Percentiles rank a stretch among this genome's conserved stretches.
Evolutionary conservation across 2,888 invertebrate species (phyloP).

Genomic region (Drosophila pegasa): DNA sequence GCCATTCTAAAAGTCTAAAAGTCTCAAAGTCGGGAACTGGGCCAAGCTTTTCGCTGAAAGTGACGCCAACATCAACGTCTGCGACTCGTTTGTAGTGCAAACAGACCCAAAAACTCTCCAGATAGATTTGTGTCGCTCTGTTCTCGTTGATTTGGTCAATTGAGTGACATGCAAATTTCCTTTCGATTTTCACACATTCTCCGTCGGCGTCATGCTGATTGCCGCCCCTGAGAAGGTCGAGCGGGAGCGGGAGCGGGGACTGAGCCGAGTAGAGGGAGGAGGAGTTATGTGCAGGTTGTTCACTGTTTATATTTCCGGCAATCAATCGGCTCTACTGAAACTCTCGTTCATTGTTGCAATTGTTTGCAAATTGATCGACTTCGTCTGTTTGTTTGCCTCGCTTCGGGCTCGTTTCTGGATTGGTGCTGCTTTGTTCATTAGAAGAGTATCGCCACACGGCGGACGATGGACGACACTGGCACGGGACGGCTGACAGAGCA

Average conservation of each 20-base stretch:
- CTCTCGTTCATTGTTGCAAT: constrained; percentile 60
- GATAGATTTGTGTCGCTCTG: constrained; percentile 53
- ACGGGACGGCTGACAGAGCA: constrained; percentile 24
- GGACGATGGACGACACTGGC: neutral
- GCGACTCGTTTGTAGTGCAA: constrained; percentile 65
- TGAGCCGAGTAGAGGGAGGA: constrained; percentile 27
- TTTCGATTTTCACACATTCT: constrained; percentile 75
- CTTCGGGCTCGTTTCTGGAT: constrained; percentile 30
- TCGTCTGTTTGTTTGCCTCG: constrained; percentile 41
- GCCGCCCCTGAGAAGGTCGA: constrained; percentile 53
- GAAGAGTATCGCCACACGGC: constrained; percentile 42
- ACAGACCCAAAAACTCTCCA: constrained; percentile 53
- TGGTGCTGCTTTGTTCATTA: constrained; percentile 46
- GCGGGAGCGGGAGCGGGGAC: constrained; percentile 21
- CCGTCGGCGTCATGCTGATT: constrained; percentile 51
- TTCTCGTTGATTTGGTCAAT: constrained; percentile 55
- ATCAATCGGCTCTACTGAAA: constrained; percentile 67
- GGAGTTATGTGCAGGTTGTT: constrained; percentile 53
- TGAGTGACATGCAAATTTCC: constrained; percentile 79
- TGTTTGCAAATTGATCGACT: constrained; percentile 66
- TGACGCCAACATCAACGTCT: constrained; percentile 36
- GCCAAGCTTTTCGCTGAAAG: constrained; percentile 50
- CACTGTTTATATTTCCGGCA: constrained; percentile 75
- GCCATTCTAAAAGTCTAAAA: constrained; percentile 55
- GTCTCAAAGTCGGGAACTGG: constrained; percentile 57